phyloP scores from a whole-genome alignment of 2,113 vertebrate species.

The Notiomystis cincta region DNA sequence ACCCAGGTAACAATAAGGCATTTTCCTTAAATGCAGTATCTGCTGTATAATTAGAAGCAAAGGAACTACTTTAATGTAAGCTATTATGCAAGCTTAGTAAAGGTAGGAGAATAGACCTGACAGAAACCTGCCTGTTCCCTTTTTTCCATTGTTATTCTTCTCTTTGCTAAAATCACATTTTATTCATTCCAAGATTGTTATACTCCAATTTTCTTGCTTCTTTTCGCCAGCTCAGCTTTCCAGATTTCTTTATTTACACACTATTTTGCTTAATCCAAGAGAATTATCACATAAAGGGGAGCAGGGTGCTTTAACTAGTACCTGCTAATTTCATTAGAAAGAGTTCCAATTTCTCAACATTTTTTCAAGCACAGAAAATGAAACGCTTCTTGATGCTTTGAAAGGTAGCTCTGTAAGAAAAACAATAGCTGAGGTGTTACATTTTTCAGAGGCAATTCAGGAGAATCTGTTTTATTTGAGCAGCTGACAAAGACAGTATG shows the following conservation, averaged over 20 bases:
- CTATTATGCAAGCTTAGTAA: background rate
- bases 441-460: background rate
- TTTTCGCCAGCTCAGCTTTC: background rate
- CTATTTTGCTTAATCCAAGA: background rate
- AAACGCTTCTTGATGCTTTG: background rate
- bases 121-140: background rate
- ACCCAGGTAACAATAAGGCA: background rate
- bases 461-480: background rate
- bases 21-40: background rate
- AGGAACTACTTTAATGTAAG: background rate
- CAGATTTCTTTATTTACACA: background rate
- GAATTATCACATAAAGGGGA: background rate
- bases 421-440: background rate
- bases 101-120: background rate
- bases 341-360: background rate
- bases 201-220: background rate
- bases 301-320: background rate
- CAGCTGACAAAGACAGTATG: background rate
- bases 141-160: background rate
- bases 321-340: background rate
- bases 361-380: background rate
- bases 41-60: background rate
- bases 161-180: background rate
- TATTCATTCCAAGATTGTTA: background rate
- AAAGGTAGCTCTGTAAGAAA: background rate